Percentiles rank a stretch among this genome's conserved stretches.
Conservation (phyloP, 2,888 invertebrate species). For the Hipparchia sbordonii region DNA sequence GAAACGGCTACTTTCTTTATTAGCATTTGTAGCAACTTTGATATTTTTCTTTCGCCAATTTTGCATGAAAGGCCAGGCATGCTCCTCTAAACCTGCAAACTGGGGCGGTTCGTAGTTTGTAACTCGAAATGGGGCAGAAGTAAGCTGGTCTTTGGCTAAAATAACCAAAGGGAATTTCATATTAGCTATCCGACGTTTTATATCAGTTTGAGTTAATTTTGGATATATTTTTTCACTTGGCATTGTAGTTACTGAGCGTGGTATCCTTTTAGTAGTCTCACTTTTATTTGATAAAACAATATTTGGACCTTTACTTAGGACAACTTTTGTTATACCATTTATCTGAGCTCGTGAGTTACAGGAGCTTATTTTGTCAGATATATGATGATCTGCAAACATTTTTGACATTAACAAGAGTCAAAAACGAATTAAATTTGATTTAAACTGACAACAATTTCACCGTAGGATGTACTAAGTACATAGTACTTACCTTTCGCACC, state of each 20-base stretch:
- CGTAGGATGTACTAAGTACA: neutral
- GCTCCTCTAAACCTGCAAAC: slow-evolving; percentile 60
- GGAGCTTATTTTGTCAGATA: slow-evolving; percentile 8
- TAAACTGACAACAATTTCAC: neutral
- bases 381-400: slow-evolving; percentile 12
- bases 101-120: slow-evolving; percentile 54
- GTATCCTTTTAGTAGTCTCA: slow-evolving; percentile 44
- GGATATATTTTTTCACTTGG: slow-evolving; percentile 44
- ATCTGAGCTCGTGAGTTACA: slow-evolving; percentile 40
- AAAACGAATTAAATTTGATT: neutral
- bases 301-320: slow-evolving; percentile 48
- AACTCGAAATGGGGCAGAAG: slow-evolving; percentile 50
- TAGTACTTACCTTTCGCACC: neutral
- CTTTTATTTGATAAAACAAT: slow-evolving; percentile 33
- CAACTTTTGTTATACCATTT: slow-evolving; percentile 53
- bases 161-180: slow-evolving; percentile 63
- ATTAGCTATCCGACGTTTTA: slow-evolving; percentile 56
- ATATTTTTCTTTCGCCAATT: slow-evolving; percentile 51
- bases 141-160: slow-evolving; percentile 64
- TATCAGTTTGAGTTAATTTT: slow-evolving; percentile 59
- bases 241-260: slow-evolving; percentile 49
- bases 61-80: slow-evolving; percentile 72
- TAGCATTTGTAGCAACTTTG: slow-evolving; percentile 26
- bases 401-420: neutral
- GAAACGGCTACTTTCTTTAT: neutral